Evolutionary conservation across 2,797 vertebrate species (phyloP), one percentile per base, ranked within the genome.

Genomic region (Dendrocincla fuliginosa): DNA sequence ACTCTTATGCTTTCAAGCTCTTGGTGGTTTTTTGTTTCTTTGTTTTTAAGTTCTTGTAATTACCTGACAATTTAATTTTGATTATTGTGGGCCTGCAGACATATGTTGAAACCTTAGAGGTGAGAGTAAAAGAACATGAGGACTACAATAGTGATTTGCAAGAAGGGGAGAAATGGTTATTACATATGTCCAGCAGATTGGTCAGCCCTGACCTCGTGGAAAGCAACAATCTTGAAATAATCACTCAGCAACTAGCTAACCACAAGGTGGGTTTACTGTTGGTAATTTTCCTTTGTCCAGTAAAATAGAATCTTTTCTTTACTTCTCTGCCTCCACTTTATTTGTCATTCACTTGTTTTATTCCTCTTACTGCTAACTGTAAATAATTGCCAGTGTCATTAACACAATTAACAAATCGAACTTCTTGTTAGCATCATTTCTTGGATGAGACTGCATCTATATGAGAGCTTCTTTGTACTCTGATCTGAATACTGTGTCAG

Each of bases 101-200:
- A 25, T 98, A 97, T 0, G 98, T 99, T 87, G 97, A 98, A 96
- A 98, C 96, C 56, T 97, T 99, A 91, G 98, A 98, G 37, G 95
- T 89, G 5, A 99, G 98, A 97, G 98, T 99, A 87, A 99, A 98
- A 97, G 99, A 99, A 88, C 99, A 99, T 42, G 99, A 99, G 93
- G 98, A 97, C 37, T 99, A 99, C 93, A 99, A 99, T 37, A 98
- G 97, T 22, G 98, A 99, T 89, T 98, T 99, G n/a, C 99, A 99
- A 96, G 99, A 99, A 95, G 98, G 99, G 20, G 99, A 99, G 74
- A 99, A 98, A 69, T 99, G 99, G 99, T 98, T 99, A 73, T 98
- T 99, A 41, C 99, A 99, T 97, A 99, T 99, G 99, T 99, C 99
- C 24, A 98, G 98, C 97, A 98, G 99, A 88, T 98, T 99, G 98